Percentiles rank a stretch among this genome's conserved stretches.
These are phyloP conservation scores for Condylostylus longicornis DNA, from an alignment of 1,140 invertebrate species.

Conservation along the genomic window DNA sequence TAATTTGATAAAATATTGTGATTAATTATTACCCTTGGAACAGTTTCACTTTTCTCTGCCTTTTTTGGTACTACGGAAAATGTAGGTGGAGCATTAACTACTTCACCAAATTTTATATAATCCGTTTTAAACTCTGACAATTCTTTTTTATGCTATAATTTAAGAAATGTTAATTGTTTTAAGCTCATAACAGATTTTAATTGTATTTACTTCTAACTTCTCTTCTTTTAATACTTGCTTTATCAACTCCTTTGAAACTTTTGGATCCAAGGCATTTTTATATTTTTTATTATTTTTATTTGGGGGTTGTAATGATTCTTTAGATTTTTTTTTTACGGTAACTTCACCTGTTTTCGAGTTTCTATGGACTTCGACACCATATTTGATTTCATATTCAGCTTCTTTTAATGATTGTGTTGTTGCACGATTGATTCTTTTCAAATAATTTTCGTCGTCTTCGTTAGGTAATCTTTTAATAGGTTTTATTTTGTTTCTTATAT, in stretches of 20 bases:
- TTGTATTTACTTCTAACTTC: conserved; percentile 30
- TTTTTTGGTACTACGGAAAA: conserved; percentile 36
- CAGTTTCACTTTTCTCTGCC: conserved; percentile 24
- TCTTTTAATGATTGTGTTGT: conserved; percentile 36
- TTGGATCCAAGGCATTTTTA: conserved; percentile 30
- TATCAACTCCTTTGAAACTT: conserved; percentile 30
- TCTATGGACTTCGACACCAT: conserved; percentile 36
- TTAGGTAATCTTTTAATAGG: conserved; percentile 30
- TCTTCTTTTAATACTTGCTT: conserved; percentile 22
- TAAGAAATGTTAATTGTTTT: background rate
- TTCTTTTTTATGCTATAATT: conserved; percentile 5
- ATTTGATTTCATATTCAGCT: conserved; percentile 40
- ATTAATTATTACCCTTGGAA: conserved; percentile 30
- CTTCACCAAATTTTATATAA: conserved; percentile 45
- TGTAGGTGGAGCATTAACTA: conserved; percentile 44
- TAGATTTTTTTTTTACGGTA: conserved; percentile 32
- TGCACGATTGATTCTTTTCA: conserved; percentile 35
- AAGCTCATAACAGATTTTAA: background rate
- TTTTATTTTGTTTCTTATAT: conserved; percentile 5
- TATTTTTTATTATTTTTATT: conserved; percentile 18
- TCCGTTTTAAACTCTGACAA: conserved; percentile 32
- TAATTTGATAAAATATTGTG: no score
- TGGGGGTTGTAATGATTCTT: conserved; percentile 29
- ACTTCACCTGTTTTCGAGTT: conserved; percentile 35
- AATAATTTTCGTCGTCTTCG: conserved; percentile 34